Base-by-base conservation (phyloP, 2,888 invertebrate species). In the Philaethria dido region DNA sequence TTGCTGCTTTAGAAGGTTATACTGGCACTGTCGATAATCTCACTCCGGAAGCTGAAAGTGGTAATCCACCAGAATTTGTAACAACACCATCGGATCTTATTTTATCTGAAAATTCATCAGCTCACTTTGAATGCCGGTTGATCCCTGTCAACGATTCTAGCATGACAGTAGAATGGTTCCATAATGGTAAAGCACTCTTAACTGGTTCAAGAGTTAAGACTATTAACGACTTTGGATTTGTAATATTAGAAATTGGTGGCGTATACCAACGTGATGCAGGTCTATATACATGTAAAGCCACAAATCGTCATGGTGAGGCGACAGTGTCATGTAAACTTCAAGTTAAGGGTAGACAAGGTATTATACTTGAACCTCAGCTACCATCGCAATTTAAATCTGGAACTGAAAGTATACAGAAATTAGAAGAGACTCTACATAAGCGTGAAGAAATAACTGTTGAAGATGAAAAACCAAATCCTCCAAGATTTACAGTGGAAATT, bases 161-260 rank as follows among this genome's bases (percentile, higher is more conserved):
- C 80, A 97, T 98, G 96, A 94, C 97, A 75, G 98, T 98, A 13
- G 99, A 99, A 89, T 99, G 99, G 99, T 99, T 95, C 95, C 98
- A 98, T 81, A 98, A 99, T 84, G 99, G 98, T 50, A 97, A 98
- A 86, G 96, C 98, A 3, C 94, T 99, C 69, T 94, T 97, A 85
- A 96, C 97, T 66, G 98, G 98, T 69, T 98, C 98, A 5, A 95
- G 98, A 81, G 96, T 98, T 74, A 99, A 99, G 88, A 98, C 99
- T 0, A 98, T 98, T 76, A 98, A 98, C 80, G 99, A 99, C 84
- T 99, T 99, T 88, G 99, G 99, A 64, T 99, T 98, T 84, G 99
- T 99, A 6, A 98, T 99, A 76, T 94, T 99, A 71, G 99, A 99
- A 93, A 96, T 99, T 65, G 96, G 97, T 55, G 98, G 98, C 71